Base-by-base conservation (phyloP, 2,888 invertebrate species). In the Xanthia icteritia region DNA sequence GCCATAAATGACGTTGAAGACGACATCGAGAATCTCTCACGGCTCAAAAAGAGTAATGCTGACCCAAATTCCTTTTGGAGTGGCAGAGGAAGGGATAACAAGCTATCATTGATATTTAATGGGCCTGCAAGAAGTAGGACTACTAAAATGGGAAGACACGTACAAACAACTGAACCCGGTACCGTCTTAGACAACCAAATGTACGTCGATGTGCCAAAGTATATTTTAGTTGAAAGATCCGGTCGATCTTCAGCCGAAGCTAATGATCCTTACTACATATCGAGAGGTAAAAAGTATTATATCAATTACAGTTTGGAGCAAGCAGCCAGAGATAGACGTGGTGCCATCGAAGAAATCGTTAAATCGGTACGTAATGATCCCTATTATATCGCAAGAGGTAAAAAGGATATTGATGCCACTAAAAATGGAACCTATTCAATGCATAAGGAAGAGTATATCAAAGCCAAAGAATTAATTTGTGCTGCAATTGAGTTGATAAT, bases 151-250 rank as follows among this genome's bases (percentile, higher is more conserved):
- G 86, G 76, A 73, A 86, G 84, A 75, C 83, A 84, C 27, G 80
- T 87, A 5, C 92, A 90, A 70, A 86, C 85, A 8, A 69, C 89
- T 2, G 92, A 93, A 65, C 92, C 94, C 1, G 92, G 92, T 51
- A 94, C 95, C 20, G 76, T 96, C 0, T 90, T 91, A 13, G 94
- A 96, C 75, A 95, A 94, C 63, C 93, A 93, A 85, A 93, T 97
- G 58, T 97, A 92, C 83, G 97, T 95, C 1, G 97, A 97, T 39
- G 96, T 97, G 89, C 97, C 97, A 0, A 94, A 93, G 78, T 97
- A 96, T 91, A 94, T 97, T 86, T 83, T 97, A 75, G 94, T 97
- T 5, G 95, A 96, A 73, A 94, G 96, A 84, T 94, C 94, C 78
- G 94, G 96, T 77, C 94, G 96, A 67, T 95, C 95, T 27, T 95